These are phyloP conservation scores for Coreius guichenoti DNA, from an alignment of 2,797 vertebrate species.

Conservation along the genomic window DNA sequence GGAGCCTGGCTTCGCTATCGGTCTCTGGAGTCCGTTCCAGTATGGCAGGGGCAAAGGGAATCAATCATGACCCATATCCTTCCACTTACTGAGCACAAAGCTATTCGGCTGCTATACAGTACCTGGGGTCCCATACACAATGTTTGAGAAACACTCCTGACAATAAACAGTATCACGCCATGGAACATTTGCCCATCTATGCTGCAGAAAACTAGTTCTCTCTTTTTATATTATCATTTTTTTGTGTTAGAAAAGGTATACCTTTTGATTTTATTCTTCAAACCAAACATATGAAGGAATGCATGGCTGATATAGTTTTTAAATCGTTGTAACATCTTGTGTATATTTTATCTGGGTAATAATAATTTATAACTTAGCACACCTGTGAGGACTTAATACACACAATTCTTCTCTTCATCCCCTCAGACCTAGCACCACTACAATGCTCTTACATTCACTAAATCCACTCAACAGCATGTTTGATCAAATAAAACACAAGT, in stretches of 20 bases:
- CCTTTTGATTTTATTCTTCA: conserved; percentile 26
- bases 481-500: conserved; percentile 5
- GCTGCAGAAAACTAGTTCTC: not conserved
- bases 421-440: conserved; percentile 4
- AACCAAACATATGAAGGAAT: conserved; percentile 28
- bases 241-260: not conserved
- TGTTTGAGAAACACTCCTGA: not conserved
- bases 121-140: not conserved
- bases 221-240: not conserved
- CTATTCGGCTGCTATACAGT: not conserved
- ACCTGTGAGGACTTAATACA: conserved; percentile 16
- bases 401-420: conserved; percentile 16
- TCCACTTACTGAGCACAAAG: conserved; percentile 10
- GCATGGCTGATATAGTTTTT: conserved; percentile 21
- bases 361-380: not conserved
- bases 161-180: not conserved
- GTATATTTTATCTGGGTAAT: not conserved
- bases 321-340: not conserved
- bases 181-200: not conserved
- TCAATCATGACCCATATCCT: conserved; percentile 26
- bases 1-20: conserved; percentile 32
- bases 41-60: conserved; percentile 1
- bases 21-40: conserved; percentile 19
- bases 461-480: not conserved
- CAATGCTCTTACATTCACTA: not conserved